Percentiles rank a stretch among this genome's conserved stretches.
These are phyloP conservation scores for Dione vanillae DNA, from an alignment of 2,888 invertebrate genomes.

Conservation along the genomic window DNA sequence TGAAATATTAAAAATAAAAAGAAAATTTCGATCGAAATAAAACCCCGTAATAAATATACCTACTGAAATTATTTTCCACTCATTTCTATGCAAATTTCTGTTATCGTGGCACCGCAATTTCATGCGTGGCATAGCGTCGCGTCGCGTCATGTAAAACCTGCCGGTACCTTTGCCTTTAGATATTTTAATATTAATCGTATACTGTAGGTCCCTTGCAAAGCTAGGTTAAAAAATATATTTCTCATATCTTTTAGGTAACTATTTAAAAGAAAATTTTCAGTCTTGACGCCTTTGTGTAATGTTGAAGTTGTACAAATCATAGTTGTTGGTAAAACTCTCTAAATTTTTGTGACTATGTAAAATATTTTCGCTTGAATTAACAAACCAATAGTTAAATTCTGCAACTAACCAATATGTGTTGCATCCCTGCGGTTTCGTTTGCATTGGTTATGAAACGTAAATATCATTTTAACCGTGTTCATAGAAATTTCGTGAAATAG, in stretches of 20 bases:
- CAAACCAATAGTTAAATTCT: no score
- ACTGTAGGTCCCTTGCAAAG: neutral
- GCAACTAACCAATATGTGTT: no score
- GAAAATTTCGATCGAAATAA: constrained; percentile 16
- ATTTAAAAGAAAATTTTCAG: no score
- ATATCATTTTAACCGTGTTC: no score
- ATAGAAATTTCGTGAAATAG: no score
- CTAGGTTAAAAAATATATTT: neutral
- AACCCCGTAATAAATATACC: constrained; percentile 52
- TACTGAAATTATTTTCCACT: constrained; percentile 51
- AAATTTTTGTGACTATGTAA: no score
- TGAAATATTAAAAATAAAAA: constrained; percentile 9
- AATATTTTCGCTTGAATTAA: no score
- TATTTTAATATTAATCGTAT: constrained; percentile 10
- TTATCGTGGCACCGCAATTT: constrained; percentile 47
- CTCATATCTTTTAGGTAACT: neutral
- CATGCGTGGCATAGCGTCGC: constrained; percentile 16
- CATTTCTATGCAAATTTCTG: constrained; percentile 60
- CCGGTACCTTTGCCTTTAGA: constrained; percentile 15
- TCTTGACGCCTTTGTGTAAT: no score
- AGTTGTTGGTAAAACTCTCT: no score
- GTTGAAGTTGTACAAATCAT: no score
- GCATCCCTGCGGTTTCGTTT: no score
- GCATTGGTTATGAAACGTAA: no score
- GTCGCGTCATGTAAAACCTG: constrained; percentile 15